phyloP scores from a whole-genome alignment of 2,797 vertebrate species.

The Parambassis ranga region DNA sequence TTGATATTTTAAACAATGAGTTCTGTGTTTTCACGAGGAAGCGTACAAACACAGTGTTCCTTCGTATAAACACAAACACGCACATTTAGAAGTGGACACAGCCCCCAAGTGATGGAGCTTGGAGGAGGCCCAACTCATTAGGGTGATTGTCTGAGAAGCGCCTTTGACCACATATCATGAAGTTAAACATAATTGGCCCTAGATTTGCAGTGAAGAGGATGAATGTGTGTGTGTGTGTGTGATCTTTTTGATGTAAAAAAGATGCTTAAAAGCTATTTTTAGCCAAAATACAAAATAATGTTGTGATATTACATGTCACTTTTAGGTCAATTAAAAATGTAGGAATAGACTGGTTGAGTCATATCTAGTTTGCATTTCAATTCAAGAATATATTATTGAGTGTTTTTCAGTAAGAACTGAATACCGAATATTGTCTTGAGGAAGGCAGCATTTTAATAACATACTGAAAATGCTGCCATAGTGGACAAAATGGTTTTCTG shows the following conservation, averaged over 20 bases:
- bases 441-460: conserved; percentile 19
- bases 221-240: not conserved
- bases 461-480: conserved; percentile 30
- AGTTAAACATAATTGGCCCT: conserved; percentile 71
- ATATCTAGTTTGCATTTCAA: conserved; percentile 18
- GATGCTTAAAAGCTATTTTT: not conserved
- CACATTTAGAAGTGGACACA: conserved; percentile 13
- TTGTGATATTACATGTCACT: not conserved
- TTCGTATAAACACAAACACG: not conserved
- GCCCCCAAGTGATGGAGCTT: conserved; percentile 51
- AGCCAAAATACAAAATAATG: not conserved
- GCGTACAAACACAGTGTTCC: not conserved
- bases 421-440: conserved; percentile 2
- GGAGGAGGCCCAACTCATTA: conserved; percentile 72
- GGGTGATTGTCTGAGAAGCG: conserved; percentile 69
- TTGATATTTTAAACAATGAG: too few relatives aligned
- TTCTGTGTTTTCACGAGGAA: too few relatives aligned
- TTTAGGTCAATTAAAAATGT: not conserved
- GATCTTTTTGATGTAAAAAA: not conserved
- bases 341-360: not conserved
- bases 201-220: conserved; percentile 37
- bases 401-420: conserved; percentile 5
- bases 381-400: conserved; percentile 13
- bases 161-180: conserved; percentile 70
- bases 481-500: conserved; percentile 22